A percentile compares a stretch with the other conserved stretches of the same genome.
These are phyloP conservation scores for Thamnaconus septentrionalis DNA, from an alignment of 2,113 vertebrate genomes.

Conservation along the genomic window DNA sequence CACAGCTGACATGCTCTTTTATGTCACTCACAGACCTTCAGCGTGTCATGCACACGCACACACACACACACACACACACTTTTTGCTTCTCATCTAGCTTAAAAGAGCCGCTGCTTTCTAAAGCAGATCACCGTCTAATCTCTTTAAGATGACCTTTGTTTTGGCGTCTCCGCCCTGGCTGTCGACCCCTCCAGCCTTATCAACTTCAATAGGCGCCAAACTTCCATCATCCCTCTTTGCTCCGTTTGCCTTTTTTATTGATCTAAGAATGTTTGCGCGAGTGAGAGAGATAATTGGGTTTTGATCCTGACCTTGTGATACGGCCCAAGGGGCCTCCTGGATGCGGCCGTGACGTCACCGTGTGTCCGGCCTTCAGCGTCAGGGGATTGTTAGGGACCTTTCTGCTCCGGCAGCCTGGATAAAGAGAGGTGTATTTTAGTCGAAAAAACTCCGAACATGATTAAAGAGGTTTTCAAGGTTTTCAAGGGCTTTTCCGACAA, in stretches of 20 bases:
- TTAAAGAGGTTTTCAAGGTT: too few relatives aligned
- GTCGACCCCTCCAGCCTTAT: constrained; percentile 31
- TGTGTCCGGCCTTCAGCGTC: too few relatives aligned
- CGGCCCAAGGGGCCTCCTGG: background rate
- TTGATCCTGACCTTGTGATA: constrained; percentile 67
- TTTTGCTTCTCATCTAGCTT: constrained; percentile 15
- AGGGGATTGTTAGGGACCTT: too few relatives aligned
- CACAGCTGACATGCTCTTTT: constrained; percentile 71
- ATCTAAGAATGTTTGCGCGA: background rate
- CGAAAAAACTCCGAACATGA: too few relatives aligned
- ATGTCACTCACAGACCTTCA: constrained; percentile 48
- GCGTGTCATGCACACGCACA: constrained; percentile 14
- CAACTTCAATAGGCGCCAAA: constrained; percentile 4
- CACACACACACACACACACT: background rate
- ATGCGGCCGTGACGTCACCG: too few relatives aligned
- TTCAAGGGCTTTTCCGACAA: too few relatives aligned
- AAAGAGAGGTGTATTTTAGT: too few relatives aligned
- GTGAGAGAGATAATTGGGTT: constrained; percentile 54
- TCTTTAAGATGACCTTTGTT: constrained; percentile 27
- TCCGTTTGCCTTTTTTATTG: constrained; percentile 16
- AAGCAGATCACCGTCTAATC: constrained; percentile 31
- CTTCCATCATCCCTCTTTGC: constrained; percentile 29
- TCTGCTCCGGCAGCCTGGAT: too few relatives aligned
- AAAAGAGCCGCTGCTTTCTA: constrained; percentile 30
- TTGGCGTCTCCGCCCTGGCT: constrained; percentile 5